Evolutionary conservation across 2,113 vertebrate genomes (phyloP).

Genomic region (Solea solea): DNA sequence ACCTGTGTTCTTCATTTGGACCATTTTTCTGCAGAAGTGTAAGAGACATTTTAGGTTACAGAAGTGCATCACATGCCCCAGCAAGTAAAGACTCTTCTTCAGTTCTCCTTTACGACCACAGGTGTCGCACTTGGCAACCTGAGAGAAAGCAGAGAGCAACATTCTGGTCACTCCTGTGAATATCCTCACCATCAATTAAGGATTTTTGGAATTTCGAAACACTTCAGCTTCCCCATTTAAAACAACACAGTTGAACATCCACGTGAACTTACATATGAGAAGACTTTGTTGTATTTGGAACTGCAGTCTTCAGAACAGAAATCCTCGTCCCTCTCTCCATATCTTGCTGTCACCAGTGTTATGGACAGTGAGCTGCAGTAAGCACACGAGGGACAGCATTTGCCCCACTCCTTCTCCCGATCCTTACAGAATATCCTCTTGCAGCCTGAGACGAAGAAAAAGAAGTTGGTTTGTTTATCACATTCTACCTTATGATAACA

Average conservation of each 20-base stretch:
- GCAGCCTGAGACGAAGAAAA: conserved; percentile 82
- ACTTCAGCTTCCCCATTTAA: too few relatives aligned
- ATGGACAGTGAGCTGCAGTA: conserved; percentile 88
- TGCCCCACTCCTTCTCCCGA: conserved; percentile 88
- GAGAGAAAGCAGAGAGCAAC: not conserved
- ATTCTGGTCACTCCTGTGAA: too few relatives aligned
- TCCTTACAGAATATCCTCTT: conserved; percentile 88
- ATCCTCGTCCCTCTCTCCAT: conserved; percentile 80
- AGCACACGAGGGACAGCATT: conserved; percentile 87
- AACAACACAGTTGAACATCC: not conserved
- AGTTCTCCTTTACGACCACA: conserved; percentile 90
- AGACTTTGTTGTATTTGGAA: conserved; percentile 85
- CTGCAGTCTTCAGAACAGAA: conserved; percentile 92
- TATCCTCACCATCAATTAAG: too few relatives aligned
- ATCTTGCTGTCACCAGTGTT: conserved; percentile 80
- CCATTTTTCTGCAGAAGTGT: conserved; percentile 84
- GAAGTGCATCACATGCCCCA: conserved; percentile 92
- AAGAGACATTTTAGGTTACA: conserved; percentile 91
- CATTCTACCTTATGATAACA: too few relatives aligned
- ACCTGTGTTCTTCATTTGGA: conserved; percentile 41
- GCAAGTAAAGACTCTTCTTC: conserved; percentile 86
- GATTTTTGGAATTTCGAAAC: too few relatives aligned
- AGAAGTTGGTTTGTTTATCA: not conserved
- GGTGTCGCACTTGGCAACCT: conserved; percentile 90
- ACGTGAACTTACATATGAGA: conserved; percentile 81